phyloP scores from a whole-genome alignment of 35 echinoderm and acorn worm species.

The Stichopus chloronotus region DNA sequence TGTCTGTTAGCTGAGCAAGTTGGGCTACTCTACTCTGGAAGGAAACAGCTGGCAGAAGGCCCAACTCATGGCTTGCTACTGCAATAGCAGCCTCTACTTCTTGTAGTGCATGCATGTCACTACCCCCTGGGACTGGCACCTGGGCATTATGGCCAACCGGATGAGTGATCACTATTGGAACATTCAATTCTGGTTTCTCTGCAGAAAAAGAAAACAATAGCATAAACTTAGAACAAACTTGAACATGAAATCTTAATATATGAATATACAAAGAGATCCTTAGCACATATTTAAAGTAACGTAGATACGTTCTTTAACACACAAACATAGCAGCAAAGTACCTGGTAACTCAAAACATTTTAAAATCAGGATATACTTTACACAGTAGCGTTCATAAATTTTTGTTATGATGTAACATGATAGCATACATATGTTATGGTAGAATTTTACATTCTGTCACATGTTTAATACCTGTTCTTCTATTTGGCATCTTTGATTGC shows the following conservation, averaged over 20 bases:
- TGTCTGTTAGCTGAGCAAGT: constrained; percentile 75
- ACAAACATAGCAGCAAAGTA: neutral
- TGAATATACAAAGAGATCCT: neutral
- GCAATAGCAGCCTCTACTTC: constrained; percentile 88
- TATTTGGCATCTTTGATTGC: too few species aligned
- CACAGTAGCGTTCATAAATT: too few species aligned
- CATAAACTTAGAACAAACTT: neutral
- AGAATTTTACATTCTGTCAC: too few species aligned
- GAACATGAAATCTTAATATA: neutral
- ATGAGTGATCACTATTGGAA: constrained; percentile 76
- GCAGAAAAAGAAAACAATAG: neutral
- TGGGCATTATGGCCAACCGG: constrained; percentile 67
- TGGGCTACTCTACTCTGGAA: constrained; percentile 93
- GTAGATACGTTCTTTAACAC: neutral
- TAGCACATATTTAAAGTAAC: neutral
- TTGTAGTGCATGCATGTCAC: constrained; percentile 82
- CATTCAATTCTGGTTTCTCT: constrained; percentile 78
- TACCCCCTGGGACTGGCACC: constrained; percentile 40
- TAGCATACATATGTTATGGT: too few species aligned
- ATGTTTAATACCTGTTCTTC: too few species aligned
- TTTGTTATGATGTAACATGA: too few species aligned
- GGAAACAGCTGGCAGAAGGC: constrained; percentile 75
- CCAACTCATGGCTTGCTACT: constrained; percentile 81
- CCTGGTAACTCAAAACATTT: too few species aligned
- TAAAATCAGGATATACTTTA: too few species aligned